Base-by-base conservation (phyloP, 2,797 vertebrate species). In the Cossypha caffra region DNA sequence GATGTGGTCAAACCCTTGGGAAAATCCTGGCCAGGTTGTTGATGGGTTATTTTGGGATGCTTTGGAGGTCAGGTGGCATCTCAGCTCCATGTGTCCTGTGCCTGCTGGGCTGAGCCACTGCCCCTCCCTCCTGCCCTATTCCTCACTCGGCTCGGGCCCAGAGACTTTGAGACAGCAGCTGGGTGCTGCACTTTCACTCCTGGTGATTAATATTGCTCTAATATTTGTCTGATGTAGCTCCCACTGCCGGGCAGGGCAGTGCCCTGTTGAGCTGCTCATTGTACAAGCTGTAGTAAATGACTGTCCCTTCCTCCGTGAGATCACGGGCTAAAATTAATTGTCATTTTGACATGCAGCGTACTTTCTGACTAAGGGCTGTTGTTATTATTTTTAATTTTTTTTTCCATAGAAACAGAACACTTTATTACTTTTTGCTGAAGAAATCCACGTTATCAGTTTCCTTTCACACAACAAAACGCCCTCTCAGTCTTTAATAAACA, bases 301-400 rank as follows among this genome's bases (percentile, higher is more conserved):
- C 85, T 66, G 79, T 95, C 94, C 82, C 87, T 95, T 96, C 95
- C 94, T 94, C 76, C 2, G 3, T 90, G 93, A 96, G 87, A 91
- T 96, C 95, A 96, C 3, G 6, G 66, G 69, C 90, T 96, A 86
- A 96, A 94, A 94, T 94, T 90, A 95, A 97, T 91, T 73, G 57
- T 1, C 3, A 81, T 86, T 90, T 84, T 90, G 76, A 96, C 88
- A 83, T 38, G 85, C 66, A 78, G 81, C 19, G 73, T 78, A 11
- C 54, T 73, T 74, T 92, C 58, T 78, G 29, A 42, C 58, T 76
- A 63, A 81, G n/a, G 43, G 29, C 52, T 71, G 84, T 13, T 78
- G 48, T 76, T 95, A 16, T 93, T 89, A 93, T 59, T 94, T 78
- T 75, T 31, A 6, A 35, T 28, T 71, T 92, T 91, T 88, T 66